Conservation (phyloP, 2,888 invertebrate genomes). For the Falcaria lacertinaria region DNA sequence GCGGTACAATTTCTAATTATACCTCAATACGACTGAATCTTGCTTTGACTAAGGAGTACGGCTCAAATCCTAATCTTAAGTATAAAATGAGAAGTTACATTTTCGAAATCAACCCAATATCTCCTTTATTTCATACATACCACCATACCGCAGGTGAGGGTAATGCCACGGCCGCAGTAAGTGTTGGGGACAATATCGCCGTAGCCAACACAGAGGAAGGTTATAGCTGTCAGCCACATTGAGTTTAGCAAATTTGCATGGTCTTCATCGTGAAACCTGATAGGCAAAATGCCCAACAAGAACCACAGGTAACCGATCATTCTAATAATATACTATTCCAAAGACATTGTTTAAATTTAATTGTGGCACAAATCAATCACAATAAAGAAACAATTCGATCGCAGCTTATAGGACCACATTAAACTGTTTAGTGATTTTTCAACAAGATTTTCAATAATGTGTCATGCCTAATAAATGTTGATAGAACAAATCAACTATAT, state of each 20-base stretch:
- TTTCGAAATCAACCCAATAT: conserved; percentile 50
- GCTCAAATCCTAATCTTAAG: conserved; percentile 24
- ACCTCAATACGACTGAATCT: conserved; percentile 22
- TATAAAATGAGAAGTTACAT: conserved; percentile 26
- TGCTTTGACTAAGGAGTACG: conserved; percentile 50
- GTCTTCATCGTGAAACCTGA: conserved; percentile 98
- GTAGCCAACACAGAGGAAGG: conserved; percentile 99
- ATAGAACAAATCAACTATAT: conserved; percentile 36
- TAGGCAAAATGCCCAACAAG: conserved; percentile 79
- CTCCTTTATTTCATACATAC: conserved; percentile 84
- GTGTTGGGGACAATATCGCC: conserved; percentile 99
- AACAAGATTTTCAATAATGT: conserved; percentile 31
- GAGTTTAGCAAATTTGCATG: conserved; percentile 99
- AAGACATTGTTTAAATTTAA: neutral
- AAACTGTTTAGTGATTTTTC: conserved; percentile 10
- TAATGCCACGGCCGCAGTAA: conserved; percentile 99
- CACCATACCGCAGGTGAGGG: conserved; percentile 99
- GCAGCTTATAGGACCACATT: neutral
- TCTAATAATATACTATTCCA: conserved; percentile 15
- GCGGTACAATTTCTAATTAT: conserved; percentile 5
- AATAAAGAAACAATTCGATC: neutral
- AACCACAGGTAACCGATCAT: conserved; percentile 69
- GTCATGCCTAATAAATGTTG: conserved; percentile 62
- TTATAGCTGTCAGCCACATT: conserved; percentile 99
- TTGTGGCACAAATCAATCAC: neutral